Conservation (phyloP, 1,140 invertebrate genomes). For the Drosophila virilis region DNA sequence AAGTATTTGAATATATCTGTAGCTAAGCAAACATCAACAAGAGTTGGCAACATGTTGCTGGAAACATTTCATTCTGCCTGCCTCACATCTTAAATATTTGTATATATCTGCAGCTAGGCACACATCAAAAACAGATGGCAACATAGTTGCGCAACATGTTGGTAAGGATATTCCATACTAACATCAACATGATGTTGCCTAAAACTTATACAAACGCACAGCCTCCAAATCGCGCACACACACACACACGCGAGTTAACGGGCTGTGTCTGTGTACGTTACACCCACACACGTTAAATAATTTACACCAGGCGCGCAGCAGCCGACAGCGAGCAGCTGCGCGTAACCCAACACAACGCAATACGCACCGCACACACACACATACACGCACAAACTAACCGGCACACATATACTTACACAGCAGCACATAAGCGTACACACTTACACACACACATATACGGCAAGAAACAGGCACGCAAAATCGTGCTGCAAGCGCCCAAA, state of each 20-base stretch:
- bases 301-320: constrained; percentile 72
- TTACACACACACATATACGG: constrained; percentile 24
- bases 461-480: constrained; percentile 56
- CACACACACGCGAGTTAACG: constrained; percentile 1
- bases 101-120: neutral
- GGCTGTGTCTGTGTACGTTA: constrained; percentile 55
- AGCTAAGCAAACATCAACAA: constrained; percentile 36
- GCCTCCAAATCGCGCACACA: neutral
- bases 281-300: constrained; percentile 70
- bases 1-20: neutral
- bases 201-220: constrained; percentile 3
- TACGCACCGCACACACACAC: constrained; percentile 51
- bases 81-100: neutral
- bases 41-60: constrained; percentile 58
- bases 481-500: constrained; percentile 52
- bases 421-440: constrained; percentile 27
- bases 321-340: constrained; percentile 8
- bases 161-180: constrained; percentile 50
- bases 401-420: constrained; percentile 1
- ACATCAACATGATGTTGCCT: too few species aligned
- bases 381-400: neutral
- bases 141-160: constrained; percentile 45
- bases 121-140: constrained; percentile 41
- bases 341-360: constrained; percentile 20
- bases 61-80: constrained; percentile 46